Conservation (phyloP, 2,888 invertebrate species). For the Drosophila ezoana region DNA sequence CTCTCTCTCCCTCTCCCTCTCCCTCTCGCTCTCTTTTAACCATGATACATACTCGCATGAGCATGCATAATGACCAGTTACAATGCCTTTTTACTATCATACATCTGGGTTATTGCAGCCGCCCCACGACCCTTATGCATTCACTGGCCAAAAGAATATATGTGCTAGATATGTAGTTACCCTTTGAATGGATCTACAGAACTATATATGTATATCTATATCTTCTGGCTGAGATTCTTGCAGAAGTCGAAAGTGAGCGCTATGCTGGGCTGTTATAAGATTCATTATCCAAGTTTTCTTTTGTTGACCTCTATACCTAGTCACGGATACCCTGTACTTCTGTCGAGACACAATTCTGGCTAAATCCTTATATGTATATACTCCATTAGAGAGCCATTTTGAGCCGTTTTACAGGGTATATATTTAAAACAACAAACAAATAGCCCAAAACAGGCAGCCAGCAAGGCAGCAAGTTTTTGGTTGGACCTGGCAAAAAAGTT, state of each 20-base stretch:
- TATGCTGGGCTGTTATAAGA: no score
- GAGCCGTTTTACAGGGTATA: not conserved
- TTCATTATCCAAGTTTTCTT: no score
- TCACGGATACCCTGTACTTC: not conserved
- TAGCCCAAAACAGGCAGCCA: not conserved
- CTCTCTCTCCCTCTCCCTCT: not conserved
- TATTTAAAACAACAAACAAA: constrained; percentile 3
- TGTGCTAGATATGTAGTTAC: not conserved
- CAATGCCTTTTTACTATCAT: constrained; percentile 49
- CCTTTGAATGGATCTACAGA: not conserved
- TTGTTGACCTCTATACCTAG: no score
- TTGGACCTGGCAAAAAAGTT: constrained; percentile 4
- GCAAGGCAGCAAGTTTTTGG: constrained; percentile 3
- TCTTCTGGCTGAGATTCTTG: no score
- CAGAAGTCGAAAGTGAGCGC: no score
- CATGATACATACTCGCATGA: constrained; percentile 18
- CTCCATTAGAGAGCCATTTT: no score
- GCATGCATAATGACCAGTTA: constrained; percentile 46
- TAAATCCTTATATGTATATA: no score
- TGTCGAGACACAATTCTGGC: no score
- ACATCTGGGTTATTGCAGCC: constrained; percentile 48
- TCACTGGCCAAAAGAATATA: no score
- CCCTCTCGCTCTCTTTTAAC: not conserved
- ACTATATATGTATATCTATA: no score
- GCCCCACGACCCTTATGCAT: not conserved